phyloP scores from a whole-genome alignment of 2,888 invertebrate genomes.

The Allygus modestus region DNA sequence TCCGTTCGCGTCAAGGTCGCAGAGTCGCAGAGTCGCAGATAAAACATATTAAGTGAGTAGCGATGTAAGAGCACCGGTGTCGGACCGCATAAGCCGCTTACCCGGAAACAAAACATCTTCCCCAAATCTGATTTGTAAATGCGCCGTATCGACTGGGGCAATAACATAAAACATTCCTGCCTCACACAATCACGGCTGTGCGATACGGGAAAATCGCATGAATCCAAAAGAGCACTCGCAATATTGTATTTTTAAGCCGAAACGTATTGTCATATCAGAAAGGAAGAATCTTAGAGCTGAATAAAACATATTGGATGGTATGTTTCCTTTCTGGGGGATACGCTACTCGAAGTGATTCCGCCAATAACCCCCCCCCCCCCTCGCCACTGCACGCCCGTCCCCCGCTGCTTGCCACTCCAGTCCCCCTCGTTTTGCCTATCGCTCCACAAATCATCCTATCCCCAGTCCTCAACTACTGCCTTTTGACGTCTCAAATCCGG shows the following conservation, averaged over 20 bases:
- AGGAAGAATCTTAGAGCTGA: constrained; percentile 64
- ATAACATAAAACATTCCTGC: constrained; percentile 54
- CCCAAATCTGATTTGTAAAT: constrained; percentile 54
- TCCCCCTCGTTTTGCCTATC: constrained; percentile 45
- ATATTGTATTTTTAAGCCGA: constrained; percentile 57
- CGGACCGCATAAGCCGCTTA: background rate
- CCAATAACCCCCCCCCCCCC: constrained; percentile 59
- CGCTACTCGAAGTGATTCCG: constrained; percentile 64
- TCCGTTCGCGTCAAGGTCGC: background rate
- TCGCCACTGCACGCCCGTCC: too few relatives aligned
- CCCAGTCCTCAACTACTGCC: constrained; percentile 62
- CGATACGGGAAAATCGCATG: constrained; percentile 36
- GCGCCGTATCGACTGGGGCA: constrained; percentile 30
- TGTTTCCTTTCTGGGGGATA: constrained; percentile 61
- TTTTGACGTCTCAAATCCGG: constrained; percentile 65
- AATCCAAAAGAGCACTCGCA: constrained; percentile 51
- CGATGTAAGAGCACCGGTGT: constrained; percentile 4
- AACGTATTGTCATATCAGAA: constrained; percentile 58
- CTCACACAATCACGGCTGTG: constrained; percentile 40
- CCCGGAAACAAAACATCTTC: constrained; percentile 9
- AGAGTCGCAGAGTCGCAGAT: background rate
- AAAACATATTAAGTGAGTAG: constrained; percentile 5
- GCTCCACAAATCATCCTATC: constrained; percentile 61
- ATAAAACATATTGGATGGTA: constrained; percentile 66
- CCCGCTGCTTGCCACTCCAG: background rate